phyloP scores from a whole-genome alignment of 2,113 vertebrate genomes.

The Sarotherodon lohbergeri region DNA sequence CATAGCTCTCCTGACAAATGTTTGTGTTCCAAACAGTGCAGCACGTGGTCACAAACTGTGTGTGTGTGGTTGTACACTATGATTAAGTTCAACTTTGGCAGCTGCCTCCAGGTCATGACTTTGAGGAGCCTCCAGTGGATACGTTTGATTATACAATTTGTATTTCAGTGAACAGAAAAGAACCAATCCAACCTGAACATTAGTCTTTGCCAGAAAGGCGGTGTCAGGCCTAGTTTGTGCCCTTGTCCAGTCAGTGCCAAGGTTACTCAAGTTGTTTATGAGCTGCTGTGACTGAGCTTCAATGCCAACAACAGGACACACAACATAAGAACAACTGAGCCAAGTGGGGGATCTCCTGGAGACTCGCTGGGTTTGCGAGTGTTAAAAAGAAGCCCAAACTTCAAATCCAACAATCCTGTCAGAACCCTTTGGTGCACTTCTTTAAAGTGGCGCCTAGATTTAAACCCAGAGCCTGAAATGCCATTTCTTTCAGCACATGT shows the following conservation, averaged over 20 bases:
- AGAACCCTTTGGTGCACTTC: neutral
- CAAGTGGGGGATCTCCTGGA: neutral
- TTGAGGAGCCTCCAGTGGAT: neutral
- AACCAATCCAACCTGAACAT: neutral
- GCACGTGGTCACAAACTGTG: neutral
- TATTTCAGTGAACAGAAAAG: neutral
- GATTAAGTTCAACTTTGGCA: neutral
- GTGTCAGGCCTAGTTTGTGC: neutral
- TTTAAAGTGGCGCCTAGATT: neutral
- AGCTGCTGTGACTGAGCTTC: neutral
- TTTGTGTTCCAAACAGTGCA: slow-evolving; percentile 21
- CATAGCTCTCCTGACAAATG: neutral
- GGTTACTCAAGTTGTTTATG: slow-evolving; percentile 48
- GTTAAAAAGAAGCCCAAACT: neutral
- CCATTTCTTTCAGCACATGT: neutral
- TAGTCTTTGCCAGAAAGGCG: neutral
- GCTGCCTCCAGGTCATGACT: neutral
- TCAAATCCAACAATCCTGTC: neutral
- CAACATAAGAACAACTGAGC: neutral
- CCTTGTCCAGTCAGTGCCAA: slow-evolving; percentile 37
- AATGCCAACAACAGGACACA: neutral
- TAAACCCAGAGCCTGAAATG: neutral
- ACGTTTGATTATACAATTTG: neutral
- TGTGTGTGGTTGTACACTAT: neutral
- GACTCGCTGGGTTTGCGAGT: neutral